These are phyloP conservation scores for Neodiprion virginianus DNA, from an alignment of 1,140 invertebrate species.

Conservation along the genomic window DNA sequence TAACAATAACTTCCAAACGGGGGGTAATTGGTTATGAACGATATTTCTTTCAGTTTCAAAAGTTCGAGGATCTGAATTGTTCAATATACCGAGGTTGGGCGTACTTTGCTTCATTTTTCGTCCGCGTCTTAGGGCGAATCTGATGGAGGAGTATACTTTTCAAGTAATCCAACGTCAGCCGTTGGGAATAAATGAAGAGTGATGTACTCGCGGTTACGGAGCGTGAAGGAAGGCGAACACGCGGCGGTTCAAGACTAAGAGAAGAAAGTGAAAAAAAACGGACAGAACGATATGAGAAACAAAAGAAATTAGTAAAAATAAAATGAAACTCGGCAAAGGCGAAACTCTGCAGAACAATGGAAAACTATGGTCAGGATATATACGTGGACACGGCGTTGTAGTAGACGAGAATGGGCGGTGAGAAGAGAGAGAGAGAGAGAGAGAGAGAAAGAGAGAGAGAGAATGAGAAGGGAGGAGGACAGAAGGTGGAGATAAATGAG, in stretches of 20 bases:
- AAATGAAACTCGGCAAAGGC: background rate
- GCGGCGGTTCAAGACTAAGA: background rate
- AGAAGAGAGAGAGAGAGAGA: background rate
- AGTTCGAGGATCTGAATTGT: no score
- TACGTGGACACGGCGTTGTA: background rate
- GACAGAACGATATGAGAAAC: background rate
- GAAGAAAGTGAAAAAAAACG: background rate
- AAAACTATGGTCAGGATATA: background rate
- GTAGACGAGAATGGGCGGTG: background rate
- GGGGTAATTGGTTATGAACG: no score
- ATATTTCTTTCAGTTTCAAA: no score
- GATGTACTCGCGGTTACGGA: background rate
- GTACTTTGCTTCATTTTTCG: no score
- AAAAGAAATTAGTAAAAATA: background rate
- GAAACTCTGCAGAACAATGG: background rate
- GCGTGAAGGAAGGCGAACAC: background rate
- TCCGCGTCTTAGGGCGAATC: no score
- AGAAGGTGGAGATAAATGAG: background rate
- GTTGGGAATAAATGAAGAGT: background rate
- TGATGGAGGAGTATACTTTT: background rate
- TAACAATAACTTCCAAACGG: no score
- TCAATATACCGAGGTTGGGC: no score
- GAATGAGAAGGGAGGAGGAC: background rate
- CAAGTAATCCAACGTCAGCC: background rate
- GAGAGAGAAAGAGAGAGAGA: background rate